Conservation (phyloP, 2,888 invertebrate species). For the Endomychus coccineus region DNA sequence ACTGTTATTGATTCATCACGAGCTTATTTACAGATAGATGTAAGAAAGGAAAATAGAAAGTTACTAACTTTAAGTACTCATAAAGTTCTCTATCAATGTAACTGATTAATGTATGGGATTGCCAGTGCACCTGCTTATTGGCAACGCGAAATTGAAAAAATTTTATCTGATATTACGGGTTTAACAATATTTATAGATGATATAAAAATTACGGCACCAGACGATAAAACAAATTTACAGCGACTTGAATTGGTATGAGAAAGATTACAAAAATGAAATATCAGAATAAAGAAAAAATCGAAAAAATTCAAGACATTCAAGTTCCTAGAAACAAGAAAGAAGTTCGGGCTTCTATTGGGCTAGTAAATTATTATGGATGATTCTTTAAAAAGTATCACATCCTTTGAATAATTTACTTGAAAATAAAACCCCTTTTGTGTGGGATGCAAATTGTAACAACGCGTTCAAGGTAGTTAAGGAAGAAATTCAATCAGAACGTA, state of each 20-base stretch:
- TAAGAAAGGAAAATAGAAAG: conserved; percentile 29
- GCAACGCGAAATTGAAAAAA: conserved; percentile 27
- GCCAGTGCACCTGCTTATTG: conserved; percentile 21
- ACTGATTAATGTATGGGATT: conserved; percentile 32
- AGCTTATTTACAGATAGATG: conserved; percentile 35
- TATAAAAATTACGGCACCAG: conserved; percentile 23
- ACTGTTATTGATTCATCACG: conserved; percentile 27
- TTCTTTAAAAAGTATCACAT: conserved; percentile 24
- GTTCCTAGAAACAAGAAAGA: conserved; percentile 25
- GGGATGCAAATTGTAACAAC: conserved; percentile 7
- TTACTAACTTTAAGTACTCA: conserved; percentile 34
- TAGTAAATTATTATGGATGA: conserved; percentile 23
- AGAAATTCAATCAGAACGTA: background rate
- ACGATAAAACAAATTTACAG: conserved; percentile 22
- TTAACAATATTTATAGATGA: conserved; percentile 27
- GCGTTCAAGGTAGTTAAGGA: conserved; percentile 17
- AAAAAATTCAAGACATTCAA: conserved; percentile 1
- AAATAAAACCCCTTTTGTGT: conserved; percentile 4
- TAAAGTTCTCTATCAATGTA: conserved; percentile 32
- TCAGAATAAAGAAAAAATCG: conserved; percentile 27
- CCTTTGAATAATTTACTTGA: conserved; percentile 25
- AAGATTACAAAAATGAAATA: conserved; percentile 13
- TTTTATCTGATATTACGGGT: conserved; percentile 24
- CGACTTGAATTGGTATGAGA: conserved; percentile 23
- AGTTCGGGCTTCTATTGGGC: conserved; percentile 28